Evolutionary conservation across 1,140 invertebrate genomes (phyloP), one percentile per base, ranked within the genome.

Genomic region (Brachionus manjavacas): DNA sequence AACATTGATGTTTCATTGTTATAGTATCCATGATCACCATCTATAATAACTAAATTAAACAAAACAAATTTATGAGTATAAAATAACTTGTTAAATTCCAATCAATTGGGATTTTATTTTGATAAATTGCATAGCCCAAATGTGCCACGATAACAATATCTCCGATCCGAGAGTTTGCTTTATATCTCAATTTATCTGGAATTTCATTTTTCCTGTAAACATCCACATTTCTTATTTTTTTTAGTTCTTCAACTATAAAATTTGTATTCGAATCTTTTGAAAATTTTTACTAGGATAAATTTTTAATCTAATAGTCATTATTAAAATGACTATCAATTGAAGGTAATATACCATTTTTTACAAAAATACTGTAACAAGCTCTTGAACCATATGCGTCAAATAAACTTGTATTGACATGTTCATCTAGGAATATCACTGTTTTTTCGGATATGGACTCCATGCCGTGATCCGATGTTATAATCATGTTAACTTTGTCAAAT

Each of bases 11-110:
- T 83, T 3, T 88, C 86, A n/a, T 87, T 87, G 85, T 93, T 93
- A 85, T 92, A 91, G 86, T 93, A 94, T 1, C 93, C 93, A 87
- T 94, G 93, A 16, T 91, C 86, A 2, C 93, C 93, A 88, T 87
- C 79, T 60, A 11, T 14, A 49, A 14, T 49, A 20, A 6, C 23
- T 20, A 23, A 25, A 43, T 23, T 76, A 28, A 28, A 49, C 4
- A 8, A 4, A 14, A 12, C 52, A 9, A 43, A 2, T 41, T 74
- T 74, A 28, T 25, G 43, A 43, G 46, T 11, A 20, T 9, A 72
- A 41, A 39, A n/a, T 49, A 31, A 76, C 72, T 76, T 76, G 72
- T 68, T 46, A 81, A 25, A 39, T 39, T 64, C 79, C 79, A 81
- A 23, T 81, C 52, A 35, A 81, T 81, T 60, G 20, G 11, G 16